Evolutionary conservation across 2,797 vertebrate species (phyloP).

Genomic region (Melopsittacus undulatus): DNA sequence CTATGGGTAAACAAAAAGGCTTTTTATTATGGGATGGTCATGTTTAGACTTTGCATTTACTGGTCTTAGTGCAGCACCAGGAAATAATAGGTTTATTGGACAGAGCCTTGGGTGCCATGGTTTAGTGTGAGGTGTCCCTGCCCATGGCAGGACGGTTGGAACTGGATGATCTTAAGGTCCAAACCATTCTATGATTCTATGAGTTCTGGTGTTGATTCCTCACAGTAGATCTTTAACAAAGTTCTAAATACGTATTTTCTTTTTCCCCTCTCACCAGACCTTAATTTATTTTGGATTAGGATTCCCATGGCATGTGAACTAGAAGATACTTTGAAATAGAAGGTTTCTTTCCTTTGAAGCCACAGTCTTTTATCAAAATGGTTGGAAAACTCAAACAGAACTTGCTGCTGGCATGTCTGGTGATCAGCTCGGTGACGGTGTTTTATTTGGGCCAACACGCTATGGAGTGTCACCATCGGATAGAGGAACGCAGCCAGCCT

Average conservation of each 20-base stretch:
- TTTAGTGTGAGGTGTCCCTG: background rate
- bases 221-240: background rate
- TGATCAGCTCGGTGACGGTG: constrained; percentile 92
- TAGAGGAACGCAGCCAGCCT: constrained; percentile 84
- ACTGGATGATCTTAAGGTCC: background rate
- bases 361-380: constrained; percentile 75
- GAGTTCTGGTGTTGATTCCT: background rate
- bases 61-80: background rate
- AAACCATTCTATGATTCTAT: background rate
- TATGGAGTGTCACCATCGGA: constrained; percentile 97
- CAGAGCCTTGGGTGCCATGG: background rate
- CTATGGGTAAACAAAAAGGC: background rate
- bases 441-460: constrained; percentile 95
- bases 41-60: background rate
- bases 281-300: constrained; percentile 44
- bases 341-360: background rate
- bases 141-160: background rate
- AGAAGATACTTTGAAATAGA: constrained; percentile 18
- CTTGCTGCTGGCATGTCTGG: constrained; percentile 91
- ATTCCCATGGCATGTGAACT: constrained; percentile 67
- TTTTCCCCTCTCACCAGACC: constrained; percentile 1
- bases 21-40: background rate
- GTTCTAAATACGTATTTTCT: background rate
- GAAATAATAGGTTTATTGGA: background rate
- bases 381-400: constrained; percentile 97